These are phyloP conservation scores for Petrosia ficiformis DNA, from an alignment of 37 sponge, comb jelly and placozoan genomes.

Conservation along the genomic window DNA sequence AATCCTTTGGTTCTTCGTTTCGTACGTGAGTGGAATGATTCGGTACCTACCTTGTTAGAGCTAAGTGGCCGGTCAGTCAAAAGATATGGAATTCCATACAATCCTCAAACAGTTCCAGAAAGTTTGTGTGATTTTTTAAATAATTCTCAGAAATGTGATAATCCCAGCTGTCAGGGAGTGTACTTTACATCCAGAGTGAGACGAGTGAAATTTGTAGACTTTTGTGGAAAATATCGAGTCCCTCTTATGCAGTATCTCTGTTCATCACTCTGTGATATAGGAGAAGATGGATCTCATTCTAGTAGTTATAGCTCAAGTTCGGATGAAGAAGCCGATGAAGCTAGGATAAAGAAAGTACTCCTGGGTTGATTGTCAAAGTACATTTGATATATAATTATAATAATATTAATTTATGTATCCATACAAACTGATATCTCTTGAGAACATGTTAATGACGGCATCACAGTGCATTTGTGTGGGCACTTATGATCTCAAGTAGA, in stretches of 20 bases:
- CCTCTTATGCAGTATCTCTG: constrained; percentile 90
- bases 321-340: constrained; percentile 56
- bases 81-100: constrained; percentile 56
- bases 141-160: constrained; percentile 74
- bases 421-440: too few relatives aligned
- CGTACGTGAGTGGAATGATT: constrained; percentile 57
- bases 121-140: constrained; percentile 54
- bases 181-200: constrained; percentile 70
- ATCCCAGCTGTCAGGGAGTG: constrained; percentile 82
- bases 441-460: too few relatives aligned
- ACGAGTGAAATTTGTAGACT: constrained; percentile 89
- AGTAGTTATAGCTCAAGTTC: constrained; percentile 6
- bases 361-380: constrained; percentile 48
- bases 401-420: too few relatives aligned
- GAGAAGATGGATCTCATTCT: constrained; percentile 8
- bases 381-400: too few relatives aligned
- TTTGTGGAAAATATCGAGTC: constrained; percentile 93
- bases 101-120: constrained; percentile 25
- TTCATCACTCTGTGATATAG: constrained; percentile 29
- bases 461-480: too few relatives aligned
- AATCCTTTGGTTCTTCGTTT: constrained; percentile 86
- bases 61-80: constrained; percentile 51
- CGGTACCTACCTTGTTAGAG: constrained; percentile 69
- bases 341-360: constrained; percentile 61
- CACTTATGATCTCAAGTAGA: too few relatives aligned